Conservation (phyloP, 2,888 invertebrate species). For the Oscheius sp. region DNA sequence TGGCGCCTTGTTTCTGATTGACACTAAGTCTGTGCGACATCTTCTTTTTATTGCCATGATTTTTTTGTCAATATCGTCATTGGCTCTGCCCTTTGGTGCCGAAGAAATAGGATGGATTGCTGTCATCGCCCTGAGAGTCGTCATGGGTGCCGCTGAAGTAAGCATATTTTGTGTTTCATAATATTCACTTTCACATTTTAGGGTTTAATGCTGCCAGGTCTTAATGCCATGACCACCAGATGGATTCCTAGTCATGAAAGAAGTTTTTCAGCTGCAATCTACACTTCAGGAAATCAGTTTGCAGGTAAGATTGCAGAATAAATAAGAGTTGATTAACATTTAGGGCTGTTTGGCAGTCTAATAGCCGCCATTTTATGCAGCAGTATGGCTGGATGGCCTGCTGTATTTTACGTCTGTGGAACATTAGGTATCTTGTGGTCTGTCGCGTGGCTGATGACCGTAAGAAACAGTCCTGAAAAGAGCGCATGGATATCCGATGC, state of each 20-base stretch:
- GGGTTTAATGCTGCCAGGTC: conserved; percentile 60
- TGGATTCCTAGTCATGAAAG: conserved; percentile 65
- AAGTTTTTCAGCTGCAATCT: conserved; percentile 59
- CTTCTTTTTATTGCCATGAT: conserved; percentile 39
- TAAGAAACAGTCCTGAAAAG: conserved; percentile 58
- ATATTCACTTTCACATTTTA: conserved; percentile 25
- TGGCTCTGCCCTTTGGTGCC: conserved; percentile 51
- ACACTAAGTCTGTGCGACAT: conserved; percentile 46
- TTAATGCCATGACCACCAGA: conserved; percentile 60
- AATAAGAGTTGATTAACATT: conserved; percentile 16
- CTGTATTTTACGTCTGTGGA: conserved; percentile 60
- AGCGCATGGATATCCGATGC: conserved; percentile 57
- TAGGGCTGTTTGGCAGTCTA: conserved; percentile 60
- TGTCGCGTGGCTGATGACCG: conserved; percentile 55
- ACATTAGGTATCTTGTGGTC: conserved; percentile 58
- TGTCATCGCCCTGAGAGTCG: conserved; percentile 50
- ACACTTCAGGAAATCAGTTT: conserved; percentile 64
- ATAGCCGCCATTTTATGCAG: conserved; percentile 60
- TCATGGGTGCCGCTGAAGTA: conserved; percentile 61
- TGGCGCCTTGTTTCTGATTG: conserved; percentile 42
- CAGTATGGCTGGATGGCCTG: conserved; percentile 53
- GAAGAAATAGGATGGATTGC: conserved; percentile 43
- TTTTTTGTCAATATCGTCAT: conserved; percentile 37
- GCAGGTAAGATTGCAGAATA: conserved; percentile 14
- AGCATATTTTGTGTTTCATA: not conserved